Conservation (phyloP, 2,888 invertebrate genomes). For the Dynastes tityus region DNA sequence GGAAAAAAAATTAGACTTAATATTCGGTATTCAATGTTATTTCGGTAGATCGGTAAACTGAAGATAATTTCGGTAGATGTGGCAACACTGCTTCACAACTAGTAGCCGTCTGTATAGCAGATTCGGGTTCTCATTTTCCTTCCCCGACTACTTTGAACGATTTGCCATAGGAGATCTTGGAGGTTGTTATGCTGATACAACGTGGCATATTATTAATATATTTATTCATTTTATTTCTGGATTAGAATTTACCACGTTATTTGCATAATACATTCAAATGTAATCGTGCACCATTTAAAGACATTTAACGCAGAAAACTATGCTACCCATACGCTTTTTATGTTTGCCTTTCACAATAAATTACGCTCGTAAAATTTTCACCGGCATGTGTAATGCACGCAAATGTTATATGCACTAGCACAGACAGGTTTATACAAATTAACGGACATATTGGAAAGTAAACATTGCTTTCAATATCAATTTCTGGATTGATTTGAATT, state of each 20-base stretch:
- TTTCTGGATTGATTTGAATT: constrained; percentile 21
- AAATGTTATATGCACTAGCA: background rate
- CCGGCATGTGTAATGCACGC: background rate
- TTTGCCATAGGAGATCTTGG: no score
- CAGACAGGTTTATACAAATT: constrained; percentile 21
- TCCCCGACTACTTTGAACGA: no score
- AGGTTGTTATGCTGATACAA: no score
- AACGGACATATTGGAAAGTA: constrained; percentile 21
- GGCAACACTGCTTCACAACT: no score
- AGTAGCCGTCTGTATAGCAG: no score
- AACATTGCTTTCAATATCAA: constrained; percentile 20
- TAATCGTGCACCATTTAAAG: background rate
- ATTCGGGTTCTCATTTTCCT: no score
- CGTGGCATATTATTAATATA: no score
- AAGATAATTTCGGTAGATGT: no score
- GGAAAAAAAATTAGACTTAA: no score
- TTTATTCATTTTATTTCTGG: no score
- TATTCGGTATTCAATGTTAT: no score
- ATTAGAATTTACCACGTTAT: background rate
- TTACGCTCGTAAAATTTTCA: constrained; percentile 8
- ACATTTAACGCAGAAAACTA: constrained; percentile 2
- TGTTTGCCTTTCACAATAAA: constrained; percentile 9
- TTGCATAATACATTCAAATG: constrained; percentile 2
- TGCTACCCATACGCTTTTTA: background rate
- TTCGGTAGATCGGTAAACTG: no score